Conservation (phyloP, 2,113 vertebrate genomes). For the Rhinoptilus africanus region DNA sequence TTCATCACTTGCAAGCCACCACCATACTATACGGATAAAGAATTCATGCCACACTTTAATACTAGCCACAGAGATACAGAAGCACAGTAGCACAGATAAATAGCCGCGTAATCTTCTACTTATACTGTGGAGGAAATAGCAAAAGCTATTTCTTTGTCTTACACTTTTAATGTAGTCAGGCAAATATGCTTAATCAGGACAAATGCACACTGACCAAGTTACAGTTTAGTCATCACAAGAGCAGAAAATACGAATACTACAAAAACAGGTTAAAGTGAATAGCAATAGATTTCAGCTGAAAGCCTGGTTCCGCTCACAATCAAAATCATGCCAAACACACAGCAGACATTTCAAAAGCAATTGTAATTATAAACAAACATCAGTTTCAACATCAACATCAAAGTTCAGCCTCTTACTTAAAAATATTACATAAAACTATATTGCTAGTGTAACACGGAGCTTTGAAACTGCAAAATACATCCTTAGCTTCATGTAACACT, state of each 20-base stretch:
- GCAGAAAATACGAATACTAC: background rate
- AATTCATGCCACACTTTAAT: constrained; percentile 3
- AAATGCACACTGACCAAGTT: background rate
- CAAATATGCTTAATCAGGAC: background rate
- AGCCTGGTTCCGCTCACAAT: background rate
- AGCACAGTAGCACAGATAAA: constrained; percentile 54
- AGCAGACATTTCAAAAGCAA: background rate
- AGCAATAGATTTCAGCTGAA: background rate
- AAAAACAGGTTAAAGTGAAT: background rate
- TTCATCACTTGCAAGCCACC: constrained; percentile 64
- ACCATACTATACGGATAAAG: constrained; percentile 29
- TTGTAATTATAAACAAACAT: background rate
- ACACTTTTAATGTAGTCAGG: background rate
- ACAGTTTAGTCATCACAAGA: background rate
- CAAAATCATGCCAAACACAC: background rate
- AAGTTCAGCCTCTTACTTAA: background rate
- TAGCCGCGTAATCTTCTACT: background rate
- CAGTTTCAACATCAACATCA: background rate
- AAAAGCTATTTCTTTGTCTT: background rate
- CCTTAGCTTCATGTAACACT: background rate
- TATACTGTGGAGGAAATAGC: background rate
- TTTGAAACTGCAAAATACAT: background rate
- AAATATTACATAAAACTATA: background rate
- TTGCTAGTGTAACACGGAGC: background rate
- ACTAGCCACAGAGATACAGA: constrained; percentile 25